A percentile compares a stretch with the other conserved stretches of the same genome.
Conservation (phyloP, 2,113 vertebrate species). For the Illadopsis cleaveri region DNA sequence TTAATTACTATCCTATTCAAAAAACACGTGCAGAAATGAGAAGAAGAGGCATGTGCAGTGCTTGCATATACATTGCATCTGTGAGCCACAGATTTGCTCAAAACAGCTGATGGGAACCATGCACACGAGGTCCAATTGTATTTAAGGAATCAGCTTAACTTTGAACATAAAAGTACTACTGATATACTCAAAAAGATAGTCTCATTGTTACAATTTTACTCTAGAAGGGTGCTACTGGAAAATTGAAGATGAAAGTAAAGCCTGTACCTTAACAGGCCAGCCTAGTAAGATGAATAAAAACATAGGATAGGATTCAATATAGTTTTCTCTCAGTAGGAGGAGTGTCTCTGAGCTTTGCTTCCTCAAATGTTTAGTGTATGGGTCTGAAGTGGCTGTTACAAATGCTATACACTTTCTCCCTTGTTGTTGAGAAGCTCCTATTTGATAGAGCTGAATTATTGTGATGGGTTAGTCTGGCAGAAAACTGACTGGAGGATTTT, state of each 20-base stretch:
- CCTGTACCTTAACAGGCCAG: background rate
- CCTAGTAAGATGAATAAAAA: background rate
- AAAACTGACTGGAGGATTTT: conserved; percentile 56
- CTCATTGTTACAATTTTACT: background rate
- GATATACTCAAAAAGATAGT: background rate
- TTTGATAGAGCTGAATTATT: conserved; percentile 57
- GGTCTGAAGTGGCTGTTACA: conserved; percentile 3
- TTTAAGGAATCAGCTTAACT: background rate
- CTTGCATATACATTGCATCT: background rate
- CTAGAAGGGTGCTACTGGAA: background rate
- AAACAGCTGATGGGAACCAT: background rate
- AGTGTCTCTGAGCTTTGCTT: conserved; percentile 13
- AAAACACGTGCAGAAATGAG: conserved; percentile 31
- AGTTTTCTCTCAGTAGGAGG: background rate
- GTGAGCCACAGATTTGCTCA: background rate
- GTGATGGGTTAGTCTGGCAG: conserved; percentile 38
- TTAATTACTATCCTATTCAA: conserved; percentile 17
- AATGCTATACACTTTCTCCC: background rate
- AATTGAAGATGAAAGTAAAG: background rate
- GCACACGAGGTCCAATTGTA: background rate
- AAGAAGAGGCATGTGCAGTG: background rate
- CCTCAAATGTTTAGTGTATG: conserved; percentile 2
- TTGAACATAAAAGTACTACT: background rate
- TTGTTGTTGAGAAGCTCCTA: background rate
- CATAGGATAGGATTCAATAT: background rate